Conservation (phyloP, 2,113 vertebrate genomes). For the Aspidoscelis tigris region DNA sequence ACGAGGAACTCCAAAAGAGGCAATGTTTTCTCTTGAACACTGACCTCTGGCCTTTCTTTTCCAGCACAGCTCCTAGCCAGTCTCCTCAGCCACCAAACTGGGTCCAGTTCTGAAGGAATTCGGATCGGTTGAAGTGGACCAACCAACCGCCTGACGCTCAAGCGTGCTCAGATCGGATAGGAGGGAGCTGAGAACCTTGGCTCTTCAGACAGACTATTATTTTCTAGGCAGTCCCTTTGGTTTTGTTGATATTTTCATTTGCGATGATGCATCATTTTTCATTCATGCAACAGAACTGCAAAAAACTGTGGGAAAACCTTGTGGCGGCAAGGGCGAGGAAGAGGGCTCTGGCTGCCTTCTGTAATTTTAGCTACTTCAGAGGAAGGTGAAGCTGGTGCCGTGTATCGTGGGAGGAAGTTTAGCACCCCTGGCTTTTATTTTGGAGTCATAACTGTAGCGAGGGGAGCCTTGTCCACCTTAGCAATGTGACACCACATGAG, state of each 20-base stretch:
- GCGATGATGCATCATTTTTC: constrained; percentile 25
- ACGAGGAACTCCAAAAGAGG: background rate
- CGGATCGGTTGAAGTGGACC: constrained; percentile 52
- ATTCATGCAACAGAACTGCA: constrained; percentile 32
- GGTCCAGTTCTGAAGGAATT: constrained; percentile 87
- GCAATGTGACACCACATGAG: too few species aligned
- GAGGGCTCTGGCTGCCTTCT: background rate
- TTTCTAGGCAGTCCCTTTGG: constrained; percentile 66
- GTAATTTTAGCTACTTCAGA: background rate
- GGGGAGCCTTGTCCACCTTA: background rate
- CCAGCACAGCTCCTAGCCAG: constrained; percentile 78
- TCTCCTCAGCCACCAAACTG: constrained; percentile 85
- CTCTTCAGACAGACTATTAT: constrained; percentile 62
- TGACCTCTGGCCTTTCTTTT: constrained; percentile 55
- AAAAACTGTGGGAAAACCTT: constrained; percentile 39
- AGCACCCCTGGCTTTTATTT: constrained; percentile 28
- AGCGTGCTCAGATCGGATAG: constrained; percentile 63
- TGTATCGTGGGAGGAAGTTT: constrained; percentile 23
- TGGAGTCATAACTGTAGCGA: background rate
- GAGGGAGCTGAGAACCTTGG: constrained; percentile 54
- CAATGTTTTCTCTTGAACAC: background rate
- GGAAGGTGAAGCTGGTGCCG: constrained; percentile 27
- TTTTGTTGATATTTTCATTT: constrained; percentile 58
- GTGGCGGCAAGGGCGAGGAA: constrained; percentile 13
- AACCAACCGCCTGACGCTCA: constrained; percentile 62